Percentiles rank a stretch among this genome's conserved stretches.
phyloP scores from a whole-genome alignment of 2,113 vertebrate species.

The Oenanthe oenanthe region DNA sequence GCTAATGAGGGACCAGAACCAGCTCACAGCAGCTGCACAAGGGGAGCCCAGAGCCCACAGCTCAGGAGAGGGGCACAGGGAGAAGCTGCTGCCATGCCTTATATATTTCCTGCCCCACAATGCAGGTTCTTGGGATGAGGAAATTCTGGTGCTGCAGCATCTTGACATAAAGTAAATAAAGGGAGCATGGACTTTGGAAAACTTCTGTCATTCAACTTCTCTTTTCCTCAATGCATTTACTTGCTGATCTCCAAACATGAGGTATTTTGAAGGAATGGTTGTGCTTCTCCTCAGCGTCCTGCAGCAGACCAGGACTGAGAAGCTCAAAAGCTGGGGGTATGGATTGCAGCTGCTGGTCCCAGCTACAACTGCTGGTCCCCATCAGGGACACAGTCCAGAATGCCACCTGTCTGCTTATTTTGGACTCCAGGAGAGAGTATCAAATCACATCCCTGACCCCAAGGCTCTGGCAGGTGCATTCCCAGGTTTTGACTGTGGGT shows the following conservation, averaged over 20 bases:
- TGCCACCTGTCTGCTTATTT: not conserved
- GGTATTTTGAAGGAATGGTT: not conserved
- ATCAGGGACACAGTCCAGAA: not conserved
- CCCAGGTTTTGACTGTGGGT: not conserved
- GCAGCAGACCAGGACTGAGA: not conserved
- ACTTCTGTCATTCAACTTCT: not conserved
- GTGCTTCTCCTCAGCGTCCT: not conserved
- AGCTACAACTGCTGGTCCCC: not conserved
- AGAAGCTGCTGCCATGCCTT: not conserved
- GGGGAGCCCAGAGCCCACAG: not conserved
- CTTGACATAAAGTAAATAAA: not conserved
- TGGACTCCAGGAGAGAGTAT: not conserved
- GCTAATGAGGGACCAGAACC: not conserved
- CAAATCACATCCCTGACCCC: not conserved
- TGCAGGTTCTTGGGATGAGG: fast-evolving
- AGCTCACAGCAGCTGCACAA: not conserved
- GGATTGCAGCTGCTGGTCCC: not conserved
- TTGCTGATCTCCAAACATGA: not conserved
- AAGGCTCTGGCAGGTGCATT: not conserved
- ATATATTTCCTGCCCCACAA: fast-evolving
- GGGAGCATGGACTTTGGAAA: not conserved
- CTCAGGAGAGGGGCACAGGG: not conserved
- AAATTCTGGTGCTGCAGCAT: not conserved
- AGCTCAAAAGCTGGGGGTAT: not conserved
- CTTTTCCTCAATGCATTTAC: not conserved